Percentiles rank a stretch among this genome's conserved stretches.
These are phyloP conservation scores for Crotalus tigris DNA, from an alignment of 2,113 vertebrate genomes.

Conservation along the genomic window DNA sequence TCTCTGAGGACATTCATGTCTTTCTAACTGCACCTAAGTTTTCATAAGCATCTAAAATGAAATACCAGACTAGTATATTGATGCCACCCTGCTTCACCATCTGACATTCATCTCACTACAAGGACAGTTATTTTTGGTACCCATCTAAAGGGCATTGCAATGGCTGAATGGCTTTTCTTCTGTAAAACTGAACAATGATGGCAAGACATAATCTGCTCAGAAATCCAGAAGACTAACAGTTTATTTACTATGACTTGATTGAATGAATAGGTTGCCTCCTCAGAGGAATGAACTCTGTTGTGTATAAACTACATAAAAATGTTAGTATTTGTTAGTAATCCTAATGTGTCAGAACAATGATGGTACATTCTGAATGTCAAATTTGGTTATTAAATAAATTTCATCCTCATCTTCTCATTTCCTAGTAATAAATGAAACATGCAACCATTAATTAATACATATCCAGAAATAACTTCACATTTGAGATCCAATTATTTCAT, in stretches of 20 bases:
- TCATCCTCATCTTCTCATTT: background rate
- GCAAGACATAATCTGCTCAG: background rate
- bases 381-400: background rate
- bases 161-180: background rate
- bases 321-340: background rate
- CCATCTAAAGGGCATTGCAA: background rate
- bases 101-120: background rate
- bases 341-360: background rate
- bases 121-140: background rate
- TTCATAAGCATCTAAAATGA: background rate
- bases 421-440: background rate
- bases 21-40: background rate
- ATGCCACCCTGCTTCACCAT: background rate
- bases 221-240: background rate
- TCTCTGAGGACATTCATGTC: background rate
- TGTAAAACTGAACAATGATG: background rate
- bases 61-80: background rate
- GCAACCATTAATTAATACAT: background rate
- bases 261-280: background rate
- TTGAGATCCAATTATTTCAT: background rate
- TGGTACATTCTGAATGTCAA: background rate
- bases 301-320: background rate
- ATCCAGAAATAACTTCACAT: background rate
- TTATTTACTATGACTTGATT: background rate
- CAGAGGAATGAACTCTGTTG: background rate